Percentiles rank a stretch among this genome's conserved stretches.
These are phyloP conservation scores for Drosophila incognita DNA, from an alignment of 2,888 invertebrate genomes.

Conservation along the genomic window DNA sequence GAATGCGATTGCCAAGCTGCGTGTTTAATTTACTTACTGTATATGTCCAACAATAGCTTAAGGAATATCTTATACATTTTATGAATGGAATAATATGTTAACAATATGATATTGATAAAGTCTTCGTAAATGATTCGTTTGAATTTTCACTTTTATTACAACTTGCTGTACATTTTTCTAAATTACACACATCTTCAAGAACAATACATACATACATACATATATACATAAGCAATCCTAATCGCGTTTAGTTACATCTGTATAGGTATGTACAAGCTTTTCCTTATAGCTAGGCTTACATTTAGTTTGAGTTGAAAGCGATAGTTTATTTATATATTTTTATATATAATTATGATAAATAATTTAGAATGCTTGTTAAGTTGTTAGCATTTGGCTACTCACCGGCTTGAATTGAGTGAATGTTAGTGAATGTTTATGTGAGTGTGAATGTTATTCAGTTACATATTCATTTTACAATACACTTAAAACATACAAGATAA, in stretches of 20 bases:
- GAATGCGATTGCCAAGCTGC: slow-evolving; percentile 91
- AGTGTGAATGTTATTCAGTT: slow-evolving; percentile 12
- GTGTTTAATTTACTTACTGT: slow-evolving; percentile 76
- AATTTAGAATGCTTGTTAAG: slow-evolving; percentile 13
- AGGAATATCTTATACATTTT: slow-evolving; percentile 10
- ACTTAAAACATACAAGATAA: not conserved
- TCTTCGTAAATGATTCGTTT: slow-evolving; percentile 13
- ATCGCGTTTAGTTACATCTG: slow-evolving; percentile 31
- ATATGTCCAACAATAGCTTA: slow-evolving; percentile 5
- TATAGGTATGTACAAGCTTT: slow-evolving; percentile 69
- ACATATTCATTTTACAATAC: slow-evolving; percentile 29
- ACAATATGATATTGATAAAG: not conserved
- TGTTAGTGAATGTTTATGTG: slow-evolving; percentile 18
- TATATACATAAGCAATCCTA: slow-evolving; percentile 36
- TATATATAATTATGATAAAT: not conserved
- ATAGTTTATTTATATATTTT: not conserved
- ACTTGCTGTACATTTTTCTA: slow-evolving; percentile 2
- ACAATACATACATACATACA: slow-evolving; percentile 3
- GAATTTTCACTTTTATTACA: slow-evolving; percentile 46
- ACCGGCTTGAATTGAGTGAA: slow-evolving; percentile 19
- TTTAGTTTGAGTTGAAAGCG: slow-evolving; percentile 37
- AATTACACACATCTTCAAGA: slow-evolving; percentile 1
- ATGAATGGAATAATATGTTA: slow-evolving; percentile 22
- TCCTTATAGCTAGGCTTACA: slow-evolving; percentile 23
- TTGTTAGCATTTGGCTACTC: slow-evolving; percentile 46